phyloP scores from a whole-genome alignment of 2,113 vertebrate species.

The Zosterops pallidus region DNA sequence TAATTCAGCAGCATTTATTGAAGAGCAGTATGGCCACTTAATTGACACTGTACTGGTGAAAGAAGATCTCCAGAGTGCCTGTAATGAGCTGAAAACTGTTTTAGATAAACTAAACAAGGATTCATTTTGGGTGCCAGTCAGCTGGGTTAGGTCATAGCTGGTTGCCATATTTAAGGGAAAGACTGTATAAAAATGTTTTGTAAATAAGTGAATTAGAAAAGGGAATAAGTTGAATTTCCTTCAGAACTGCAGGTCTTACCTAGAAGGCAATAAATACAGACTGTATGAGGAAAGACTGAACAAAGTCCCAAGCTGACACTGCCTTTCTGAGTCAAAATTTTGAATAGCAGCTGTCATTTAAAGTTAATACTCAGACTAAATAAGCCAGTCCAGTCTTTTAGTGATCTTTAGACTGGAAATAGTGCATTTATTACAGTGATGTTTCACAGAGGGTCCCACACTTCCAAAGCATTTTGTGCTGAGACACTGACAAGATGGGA shows the following conservation, averaged over 20 bases:
- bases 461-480: background rate
- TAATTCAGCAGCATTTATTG: conserved; percentile 84
- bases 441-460: background rate
- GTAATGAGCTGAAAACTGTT: conserved; percentile 79
- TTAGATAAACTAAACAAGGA: conserved; percentile 83
- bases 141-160: conserved; percentile 83
- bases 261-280: background rate
- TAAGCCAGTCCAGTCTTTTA: background rate
- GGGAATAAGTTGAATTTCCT: background rate
- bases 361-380: background rate
- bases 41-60: conserved; percentile 86
- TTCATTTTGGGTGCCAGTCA: conserved; percentile 87
- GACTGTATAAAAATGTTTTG: background rate
- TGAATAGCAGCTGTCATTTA: background rate
- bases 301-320: background rate
- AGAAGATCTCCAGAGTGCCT: conserved; percentile 82
- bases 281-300: background rate
- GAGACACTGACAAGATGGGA: background rate
- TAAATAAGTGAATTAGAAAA: conserved; percentile 19
- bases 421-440: background rate
- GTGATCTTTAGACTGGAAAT: background rate
- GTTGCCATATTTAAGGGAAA: background rate
- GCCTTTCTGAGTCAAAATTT: conserved; percentile 31
- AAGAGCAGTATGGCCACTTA: conserved; percentile 87
- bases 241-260: background rate